Base-by-base conservation (phyloP, 1,140 invertebrate species). In the Platyura marginata region DNA sequence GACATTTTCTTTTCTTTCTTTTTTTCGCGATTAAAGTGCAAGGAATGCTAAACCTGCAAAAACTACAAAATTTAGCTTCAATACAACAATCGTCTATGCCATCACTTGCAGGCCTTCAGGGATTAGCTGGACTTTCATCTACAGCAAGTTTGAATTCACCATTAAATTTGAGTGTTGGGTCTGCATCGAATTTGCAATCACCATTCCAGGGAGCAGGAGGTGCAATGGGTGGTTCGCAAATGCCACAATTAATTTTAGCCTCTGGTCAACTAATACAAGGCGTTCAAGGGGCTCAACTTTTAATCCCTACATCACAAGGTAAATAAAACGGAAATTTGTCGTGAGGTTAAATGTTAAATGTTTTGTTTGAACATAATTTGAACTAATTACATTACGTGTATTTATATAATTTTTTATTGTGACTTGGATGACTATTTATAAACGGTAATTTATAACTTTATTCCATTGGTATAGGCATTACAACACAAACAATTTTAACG, bases 251-350 rank as follows among this genome's bases (percentile, higher is more conserved):
- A 49, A 89, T 93, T 56, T 71, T 92, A 48, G 85, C 84, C 37
- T 89, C 86, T 44, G 86, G 87, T 46, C 85, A 91, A 64, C 72
- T 90, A 51, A 78, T 88, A 40, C 85, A 90, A 63, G 85, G 86
- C 44, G 87, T 91, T 49, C 86, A 90, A 63, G 86, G 88, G 9
- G 88, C 88, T 46, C 88, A 93, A 61, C 72, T 93, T 42, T 75
- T 93, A 45, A 92, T 94, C 64, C 89, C 89, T 36, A 91, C 88
- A 16, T 88, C 87, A 32, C 88, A 91, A 77, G 88, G 89, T 91
- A 67, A 63, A 51, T 51, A 40, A 49, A 38, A 25, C 16, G 6
- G 25, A 29, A 8, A 8, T 29, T 29, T 29, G 25, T 29, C 13
- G 6, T 8, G 6, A 8, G 6, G 6, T 8, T 29, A 8, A 29